These are phyloP conservation scores for Euura saliciscinereae DNA, from an alignment of 1,140 invertebrate genomes.

Conservation along the genomic window DNA sequence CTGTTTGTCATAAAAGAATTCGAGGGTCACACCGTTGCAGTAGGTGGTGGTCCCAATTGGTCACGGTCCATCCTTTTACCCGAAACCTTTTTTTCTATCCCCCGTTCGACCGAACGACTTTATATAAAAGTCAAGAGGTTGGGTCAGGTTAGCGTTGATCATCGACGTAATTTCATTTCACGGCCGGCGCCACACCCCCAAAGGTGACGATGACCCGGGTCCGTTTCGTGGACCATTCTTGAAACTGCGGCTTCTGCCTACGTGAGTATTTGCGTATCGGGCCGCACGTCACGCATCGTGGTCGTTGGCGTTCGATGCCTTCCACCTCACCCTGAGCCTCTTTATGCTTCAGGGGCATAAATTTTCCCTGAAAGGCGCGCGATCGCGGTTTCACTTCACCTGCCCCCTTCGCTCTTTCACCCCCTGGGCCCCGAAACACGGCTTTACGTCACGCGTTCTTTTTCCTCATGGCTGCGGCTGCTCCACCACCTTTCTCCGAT, in stretches of 20 bases:
- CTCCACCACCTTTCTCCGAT: slow-evolving; percentile 26
- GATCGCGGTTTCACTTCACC: slow-evolving; percentile 25
- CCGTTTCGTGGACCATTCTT: not conserved
- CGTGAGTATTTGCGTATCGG: not conserved
- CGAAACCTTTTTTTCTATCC: not conserved
- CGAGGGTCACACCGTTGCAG: not conserved
- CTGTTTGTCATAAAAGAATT: slow-evolving; percentile 1
- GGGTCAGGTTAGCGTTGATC: not conserved
- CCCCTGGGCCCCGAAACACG: slow-evolving; percentile 25
- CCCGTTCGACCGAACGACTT: not conserved
- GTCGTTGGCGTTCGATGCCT: not conserved
- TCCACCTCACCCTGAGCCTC: not conserved
- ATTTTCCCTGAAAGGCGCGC: slow-evolving; percentile 44
- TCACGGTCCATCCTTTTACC: not conserved
- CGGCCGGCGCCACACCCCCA: not conserved
- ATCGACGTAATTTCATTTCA: not conserved
- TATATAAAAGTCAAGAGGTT: not conserved
- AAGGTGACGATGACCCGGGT: not conserved
- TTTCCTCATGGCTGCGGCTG: slow-evolving; percentile 36
- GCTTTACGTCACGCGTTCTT: not conserved
- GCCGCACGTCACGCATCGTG: not conserved
- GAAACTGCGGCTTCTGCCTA: not conserved
- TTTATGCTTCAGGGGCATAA: slow-evolving; percentile 49
- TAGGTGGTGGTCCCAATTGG: not conserved
- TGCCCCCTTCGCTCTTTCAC: not conserved